Conservation (phyloP, 2,797 vertebrate species). For the Triplophysa bombifrons region DNA sequence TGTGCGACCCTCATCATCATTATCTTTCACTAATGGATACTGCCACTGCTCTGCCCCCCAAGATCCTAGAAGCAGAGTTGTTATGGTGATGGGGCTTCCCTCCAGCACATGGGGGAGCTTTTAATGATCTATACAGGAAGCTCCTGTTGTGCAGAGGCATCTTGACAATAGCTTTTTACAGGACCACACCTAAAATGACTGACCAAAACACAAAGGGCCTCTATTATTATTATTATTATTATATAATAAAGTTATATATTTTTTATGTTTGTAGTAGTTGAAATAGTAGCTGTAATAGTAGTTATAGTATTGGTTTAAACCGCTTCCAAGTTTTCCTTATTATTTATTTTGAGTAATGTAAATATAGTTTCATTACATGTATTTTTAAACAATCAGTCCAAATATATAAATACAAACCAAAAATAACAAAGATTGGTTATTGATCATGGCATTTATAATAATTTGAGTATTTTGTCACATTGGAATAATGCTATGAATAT, state of each 20-base stretch:
- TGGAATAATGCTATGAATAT: not conserved
- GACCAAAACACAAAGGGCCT: constrained; percentile 51
- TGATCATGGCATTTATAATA: not conserved
- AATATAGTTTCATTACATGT: not conserved
- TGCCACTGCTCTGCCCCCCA: constrained; percentile 59
- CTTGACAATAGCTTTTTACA: constrained; percentile 26
- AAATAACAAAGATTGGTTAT: constrained; percentile 4
- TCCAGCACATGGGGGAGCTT: constrained; percentile 59
- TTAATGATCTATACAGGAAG: constrained; percentile 64
- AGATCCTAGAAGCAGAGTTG: constrained; percentile 68
- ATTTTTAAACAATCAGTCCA: not conserved
- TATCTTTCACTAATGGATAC: constrained; percentile 65
- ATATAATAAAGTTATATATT: constrained; percentile 53
- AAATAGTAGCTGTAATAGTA: constrained; percentile 7
- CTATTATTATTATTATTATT: constrained; percentile 38
- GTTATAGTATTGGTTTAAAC: not conserved
- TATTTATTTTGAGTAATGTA: constrained; percentile 42
- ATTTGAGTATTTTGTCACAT: not conserved
- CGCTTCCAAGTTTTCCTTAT: not conserved
- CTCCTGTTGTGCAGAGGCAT: constrained; percentile 62
- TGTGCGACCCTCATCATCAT: constrained; percentile 64
- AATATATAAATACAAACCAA: not conserved
- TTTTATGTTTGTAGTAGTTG: constrained; percentile 39
- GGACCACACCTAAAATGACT: constrained; percentile 63
- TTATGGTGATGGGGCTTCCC: constrained; percentile 61